Percentiles rank a stretch among this genome's conserved stretches.
These are phyloP conservation scores for Nipponacmea schrenckii DNA, from an alignment of 2,888 invertebrate species.

Conservation along the genomic window DNA sequence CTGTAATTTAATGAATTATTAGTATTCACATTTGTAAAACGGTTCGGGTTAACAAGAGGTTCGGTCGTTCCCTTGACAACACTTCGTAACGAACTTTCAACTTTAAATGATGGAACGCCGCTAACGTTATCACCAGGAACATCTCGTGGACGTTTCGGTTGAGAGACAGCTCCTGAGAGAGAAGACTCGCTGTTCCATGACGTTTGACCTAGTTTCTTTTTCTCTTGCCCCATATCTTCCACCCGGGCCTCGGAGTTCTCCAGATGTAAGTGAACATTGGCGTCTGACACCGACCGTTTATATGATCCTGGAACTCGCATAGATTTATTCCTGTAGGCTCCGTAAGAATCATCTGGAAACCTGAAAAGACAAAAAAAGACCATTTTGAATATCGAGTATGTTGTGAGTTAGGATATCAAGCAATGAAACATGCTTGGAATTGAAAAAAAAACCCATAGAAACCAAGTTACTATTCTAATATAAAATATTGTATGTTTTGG, in stretches of 20 bases:
- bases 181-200: slow-evolving; percentile 38
- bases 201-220: slow-evolving; percentile 20
- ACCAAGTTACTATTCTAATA: no score
- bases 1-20: background rate
- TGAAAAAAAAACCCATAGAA: no score
- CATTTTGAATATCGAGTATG: no score
- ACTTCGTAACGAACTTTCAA: slow-evolving; percentile 10
- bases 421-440: no score
- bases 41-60: background rate
- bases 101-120: slow-evolving; percentile 12
- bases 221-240: background rate
- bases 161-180: slow-evolving; percentile 7
- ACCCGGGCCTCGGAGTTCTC: background rate
- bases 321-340: slow-evolving; percentile 44
- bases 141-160: background rate
- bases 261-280: slow-evolving; percentile 30
- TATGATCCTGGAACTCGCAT: slow-evolving; percentile 51
- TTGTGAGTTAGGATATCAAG: no score
- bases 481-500: no score
- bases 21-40: background rate
- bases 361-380: slow-evolving; percentile 33
- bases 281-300: slow-evolving; percentile 50
- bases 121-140: slow-evolving; percentile 11
- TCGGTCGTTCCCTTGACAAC: slow-evolving; percentile 9
- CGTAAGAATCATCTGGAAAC: slow-evolving; percentile 56